Conservation (phyloP, 2,888 invertebrate species). For the Phyllotreta striolata region DNA sequence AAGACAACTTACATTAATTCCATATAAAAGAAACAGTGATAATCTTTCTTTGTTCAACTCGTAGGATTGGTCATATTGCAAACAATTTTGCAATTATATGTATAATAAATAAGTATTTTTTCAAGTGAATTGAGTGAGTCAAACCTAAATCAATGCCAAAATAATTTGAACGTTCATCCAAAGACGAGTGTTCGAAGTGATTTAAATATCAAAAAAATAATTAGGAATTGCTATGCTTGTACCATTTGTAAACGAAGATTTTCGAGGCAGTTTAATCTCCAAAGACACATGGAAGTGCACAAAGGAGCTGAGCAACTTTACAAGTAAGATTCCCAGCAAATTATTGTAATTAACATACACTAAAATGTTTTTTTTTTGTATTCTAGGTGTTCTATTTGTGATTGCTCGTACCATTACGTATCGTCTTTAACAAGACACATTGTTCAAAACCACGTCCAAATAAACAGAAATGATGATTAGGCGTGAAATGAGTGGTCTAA, state of each 20-base stretch:
- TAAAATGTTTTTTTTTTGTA: conserved; percentile 3
- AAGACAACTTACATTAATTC: no score
- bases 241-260: conserved; percentile 54
- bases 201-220: conserved; percentile 35
- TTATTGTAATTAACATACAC: neutral
- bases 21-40: no score
- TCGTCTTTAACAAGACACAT: conserved; percentile 58
- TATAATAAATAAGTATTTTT: no score
- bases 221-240: conserved; percentile 45
- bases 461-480: neutral
- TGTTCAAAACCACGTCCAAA: conserved; percentile 54
- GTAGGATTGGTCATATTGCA: no score
- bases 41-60: no score
- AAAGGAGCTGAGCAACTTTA: conserved; percentile 46
- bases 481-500: no score
- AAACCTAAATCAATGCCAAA: no score
- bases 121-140: no score
- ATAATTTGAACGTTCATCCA: no score
- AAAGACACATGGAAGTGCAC: conserved; percentile 55
- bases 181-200: neutral
- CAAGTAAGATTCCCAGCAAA: conserved; percentile 41
- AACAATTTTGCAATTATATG: no score
- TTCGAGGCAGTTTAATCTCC: conserved; percentile 55
- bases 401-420: conserved; percentile 56
- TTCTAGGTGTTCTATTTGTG: conserved; percentile 56